Percentiles rank a stretch among this genome's conserved stretches.
These are phyloP conservation scores for Scophthalmus maximus DNA, from an alignment of 2,113 vertebrate species.

Conservation along the genomic window DNA sequence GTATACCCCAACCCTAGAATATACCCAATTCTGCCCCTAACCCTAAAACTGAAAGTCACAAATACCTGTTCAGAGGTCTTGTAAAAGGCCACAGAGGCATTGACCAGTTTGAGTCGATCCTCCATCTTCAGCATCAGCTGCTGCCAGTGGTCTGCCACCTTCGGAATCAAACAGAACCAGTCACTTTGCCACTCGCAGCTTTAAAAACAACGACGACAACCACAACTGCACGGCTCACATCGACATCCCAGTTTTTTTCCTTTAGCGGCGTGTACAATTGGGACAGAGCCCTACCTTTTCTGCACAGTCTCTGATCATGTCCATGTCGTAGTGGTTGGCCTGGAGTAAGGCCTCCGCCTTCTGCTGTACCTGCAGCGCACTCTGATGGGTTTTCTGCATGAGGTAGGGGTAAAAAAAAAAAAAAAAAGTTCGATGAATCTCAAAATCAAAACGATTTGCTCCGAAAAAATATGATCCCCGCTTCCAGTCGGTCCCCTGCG, in stretches of 20 bases:
- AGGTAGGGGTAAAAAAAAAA: conserved; percentile 5
- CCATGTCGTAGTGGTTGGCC: conserved; percentile 97
- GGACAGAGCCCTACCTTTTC: conserved; percentile 84
- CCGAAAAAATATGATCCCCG: conserved; percentile 17
- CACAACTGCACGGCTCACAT: not conserved
- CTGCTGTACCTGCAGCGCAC: conserved; percentile 98
- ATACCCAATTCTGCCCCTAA: too few species aligned
- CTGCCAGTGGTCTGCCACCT: conserved; percentile 98
- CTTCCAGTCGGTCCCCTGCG: conserved; percentile 10
- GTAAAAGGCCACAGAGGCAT: conserved; percentile 98
- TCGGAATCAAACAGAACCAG: not conserved
- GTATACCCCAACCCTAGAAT: too few species aligned
- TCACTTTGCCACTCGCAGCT: not conserved
- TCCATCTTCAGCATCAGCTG: conserved; percentile 99
- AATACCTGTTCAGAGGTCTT: conserved; percentile 96
- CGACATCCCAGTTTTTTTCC: not conserved
- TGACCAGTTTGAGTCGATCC: conserved; percentile 97
- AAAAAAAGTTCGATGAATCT: conserved; percentile 7
- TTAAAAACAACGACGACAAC: too few species aligned
- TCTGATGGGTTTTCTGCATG: conserved; percentile 96
- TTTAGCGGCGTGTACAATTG: not conserved
- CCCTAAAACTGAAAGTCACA: too few species aligned
- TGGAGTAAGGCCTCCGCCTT: conserved; percentile 96
- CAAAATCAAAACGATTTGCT: conserved; percentile 25
- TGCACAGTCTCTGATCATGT: conserved; percentile 97